phyloP scores from a whole-genome alignment of 2,113 vertebrate genomes.

The Salvelinus fontinalis region DNA sequence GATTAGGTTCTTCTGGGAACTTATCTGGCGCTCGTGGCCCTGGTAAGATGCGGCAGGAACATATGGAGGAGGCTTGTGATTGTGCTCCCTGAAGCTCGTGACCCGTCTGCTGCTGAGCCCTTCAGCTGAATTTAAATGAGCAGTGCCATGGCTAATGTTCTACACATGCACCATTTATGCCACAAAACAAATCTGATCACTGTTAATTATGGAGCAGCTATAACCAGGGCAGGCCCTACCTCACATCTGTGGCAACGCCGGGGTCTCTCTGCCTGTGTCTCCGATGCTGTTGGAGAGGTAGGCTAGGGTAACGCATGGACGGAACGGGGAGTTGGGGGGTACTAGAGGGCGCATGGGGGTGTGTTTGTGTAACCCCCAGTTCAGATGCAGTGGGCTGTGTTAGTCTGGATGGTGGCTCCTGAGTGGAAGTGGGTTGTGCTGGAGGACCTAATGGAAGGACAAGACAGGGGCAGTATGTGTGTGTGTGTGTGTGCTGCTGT shows the following conservation, averaged over 20 bases:
- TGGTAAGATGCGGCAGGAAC: slow-evolving; percentile 94
- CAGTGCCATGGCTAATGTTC: slow-evolving; percentile 93
- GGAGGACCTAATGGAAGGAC: too few species aligned
- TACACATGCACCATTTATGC: slow-evolving; percentile 99
- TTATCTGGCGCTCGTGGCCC: slow-evolving; percentile 92
- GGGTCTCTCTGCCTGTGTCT: background rate
- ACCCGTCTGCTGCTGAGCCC: slow-evolving; percentile 98
- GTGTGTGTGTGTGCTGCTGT: slow-evolving; percentile 38
- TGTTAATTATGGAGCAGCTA: slow-evolving; percentile 97
- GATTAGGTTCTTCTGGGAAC: slow-evolving; percentile 99
- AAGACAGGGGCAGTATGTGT: background rate
- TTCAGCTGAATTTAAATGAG: slow-evolving; percentile 96
- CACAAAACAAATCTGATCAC: slow-evolving; percentile 99
- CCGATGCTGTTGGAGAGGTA: too few species aligned
- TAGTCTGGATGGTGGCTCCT: background rate
- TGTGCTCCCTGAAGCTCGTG: slow-evolving; percentile 97
- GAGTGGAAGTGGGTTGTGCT: background rate
- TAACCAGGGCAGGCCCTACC: slow-evolving; percentile 82
- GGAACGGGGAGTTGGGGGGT: slow-evolving; percentile 3
- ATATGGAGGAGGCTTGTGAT: slow-evolving; percentile 99
- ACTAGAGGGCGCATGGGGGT: slow-evolving; percentile 20
- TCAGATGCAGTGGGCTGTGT: slow-evolving; percentile 25
- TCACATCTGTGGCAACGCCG: background rate
- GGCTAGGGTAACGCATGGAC: too few species aligned
- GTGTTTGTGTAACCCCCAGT: slow-evolving; percentile 36